Percentiles rank a stretch among this genome's conserved stretches.
phyloP scores from a whole-genome alignment of 2,888 invertebrate genomes.

The Dorcus hopei region DNA sequence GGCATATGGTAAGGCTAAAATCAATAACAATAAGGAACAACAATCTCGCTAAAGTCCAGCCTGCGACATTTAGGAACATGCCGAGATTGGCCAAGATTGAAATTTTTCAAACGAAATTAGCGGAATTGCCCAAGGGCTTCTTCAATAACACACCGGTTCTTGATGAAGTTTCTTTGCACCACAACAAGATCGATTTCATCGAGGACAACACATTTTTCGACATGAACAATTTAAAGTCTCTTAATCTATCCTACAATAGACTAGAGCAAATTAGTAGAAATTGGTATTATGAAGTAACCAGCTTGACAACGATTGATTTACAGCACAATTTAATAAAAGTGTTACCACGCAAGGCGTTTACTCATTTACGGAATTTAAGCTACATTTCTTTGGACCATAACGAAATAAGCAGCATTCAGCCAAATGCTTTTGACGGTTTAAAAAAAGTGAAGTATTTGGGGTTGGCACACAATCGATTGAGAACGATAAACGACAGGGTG shows the following conservation, averaged over 20 bases:
- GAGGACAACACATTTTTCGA: slow-evolving; percentile 7
- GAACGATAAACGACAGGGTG: slow-evolving; percentile 1
- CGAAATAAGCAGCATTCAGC: slow-evolving; percentile 4
- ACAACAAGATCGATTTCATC: slow-evolving; percentile 9
- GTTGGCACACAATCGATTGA: slow-evolving; percentile 10
- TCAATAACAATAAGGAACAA: slow-evolving; percentile 11
- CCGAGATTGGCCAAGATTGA: slow-evolving; percentile 5
- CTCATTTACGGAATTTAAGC: slow-evolving; percentile 2
- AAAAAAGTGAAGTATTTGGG: slow-evolving; percentile 3
- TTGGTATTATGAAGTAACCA: slow-evolving; percentile 10
- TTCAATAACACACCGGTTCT: slow-evolving; percentile 4
- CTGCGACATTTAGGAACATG: slow-evolving; percentile 9
- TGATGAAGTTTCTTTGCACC: slow-evolving; percentile 5
- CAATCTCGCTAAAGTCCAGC: slow-evolving; percentile 1
- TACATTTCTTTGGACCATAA: slow-evolving; percentile 9
- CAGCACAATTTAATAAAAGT: slow-evolving; percentile 7
- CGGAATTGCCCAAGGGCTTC: slow-evolving; percentile 8
- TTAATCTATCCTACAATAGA: slow-evolving; percentile 12
- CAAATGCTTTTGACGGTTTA: slow-evolving; percentile 8
- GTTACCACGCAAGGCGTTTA: slow-evolving; percentile 5
- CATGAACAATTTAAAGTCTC: neutral
- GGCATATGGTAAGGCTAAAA: slow-evolving; percentile 2
- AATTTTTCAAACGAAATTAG: slow-evolving; percentile 8
- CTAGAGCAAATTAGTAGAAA: neutral
- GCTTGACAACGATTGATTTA: slow-evolving; percentile 6